Base-by-base conservation (phyloP, 1,140 invertebrate genomes). In the Bombus impatiens region DNA sequence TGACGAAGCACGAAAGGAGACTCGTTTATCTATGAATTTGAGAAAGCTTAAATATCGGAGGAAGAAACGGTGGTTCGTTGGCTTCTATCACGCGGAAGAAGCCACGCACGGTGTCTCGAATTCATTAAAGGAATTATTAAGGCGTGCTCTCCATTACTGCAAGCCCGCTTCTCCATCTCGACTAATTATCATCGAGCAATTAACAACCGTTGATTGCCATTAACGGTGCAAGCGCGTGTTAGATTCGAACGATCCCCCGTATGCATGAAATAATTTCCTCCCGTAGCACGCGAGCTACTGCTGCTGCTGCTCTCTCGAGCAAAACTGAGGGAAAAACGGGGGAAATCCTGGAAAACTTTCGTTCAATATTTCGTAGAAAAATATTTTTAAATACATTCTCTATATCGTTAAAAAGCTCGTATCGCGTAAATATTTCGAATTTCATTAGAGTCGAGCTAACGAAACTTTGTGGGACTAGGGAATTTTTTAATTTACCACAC, bases 41-140 rank as follows among this genome's bases (percentile, higher is more conserved):
- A 13, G 13, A 12, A 8, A 35, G 37, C 3, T 37, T n/a, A 44
- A 37, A 25, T 75, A 25, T 75, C 57, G 70, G 12, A 28, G 32
- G 22, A 42, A 62, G 40, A 22, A 70, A 47, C 65, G 32, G 42
- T 53, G 78, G 83, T 65, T 85, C 78, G 83, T 85, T 80, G 57
- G 62, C 42, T 72, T 59, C 32, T 35, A 71, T 53, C 78, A 35
- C 42, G 32, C 83, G 83, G 83, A 85, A 85, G 77, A 80, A 71
- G 47, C 83, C 53, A 28, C 82, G 82, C 75, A 62, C 87, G 84
- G 44, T 82, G 84, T 86, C 88, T 79, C 82, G 89, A 91, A 91
- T 90, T 90, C 90, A 87, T 91, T 91, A 91, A 80, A 84, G 84
- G 82, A 91, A 91, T 91, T 90, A 91, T 91, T 89, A 91, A 91